Conservation (phyloP, 2,888 invertebrate species). For the Nomada goodeniana region DNA sequence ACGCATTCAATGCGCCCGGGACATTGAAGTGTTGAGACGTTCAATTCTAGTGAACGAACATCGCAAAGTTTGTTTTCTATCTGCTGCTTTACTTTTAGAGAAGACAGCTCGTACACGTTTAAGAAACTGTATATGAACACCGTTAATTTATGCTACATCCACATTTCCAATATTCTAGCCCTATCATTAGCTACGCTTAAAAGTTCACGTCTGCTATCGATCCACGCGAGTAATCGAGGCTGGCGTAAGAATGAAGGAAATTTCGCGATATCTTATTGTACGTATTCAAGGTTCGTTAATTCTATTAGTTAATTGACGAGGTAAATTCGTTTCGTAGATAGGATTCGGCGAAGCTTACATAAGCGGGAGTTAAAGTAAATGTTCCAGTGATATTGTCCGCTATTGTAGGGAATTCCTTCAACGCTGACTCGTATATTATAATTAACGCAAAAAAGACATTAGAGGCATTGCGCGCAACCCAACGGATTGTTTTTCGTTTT, state of each 20-base stretch:
- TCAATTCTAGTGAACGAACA: no score
- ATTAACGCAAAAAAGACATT: slow-evolving; percentile 3
- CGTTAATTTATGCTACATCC: no score
- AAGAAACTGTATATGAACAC: no score
- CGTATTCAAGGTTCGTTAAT: neutral
- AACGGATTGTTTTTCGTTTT: neutral
- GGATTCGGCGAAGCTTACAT: slow-evolving; percentile 9
- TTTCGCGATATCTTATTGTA: slow-evolving; percentile 1
- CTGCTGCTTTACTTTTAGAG: no score
- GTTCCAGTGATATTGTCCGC: slow-evolving; percentile 6
- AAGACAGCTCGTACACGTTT: no score
- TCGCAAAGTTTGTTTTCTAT: no score
- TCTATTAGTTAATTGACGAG: slow-evolving; percentile 12
- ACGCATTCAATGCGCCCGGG: no score
- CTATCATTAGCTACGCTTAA: neutral
- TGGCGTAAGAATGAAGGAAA: slow-evolving; percentile 6
- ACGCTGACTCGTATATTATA: neutral
- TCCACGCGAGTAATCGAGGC: neutral
- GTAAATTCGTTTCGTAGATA: slow-evolving; percentile 3
- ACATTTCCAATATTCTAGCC: neutral
- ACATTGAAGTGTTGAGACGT: no score
- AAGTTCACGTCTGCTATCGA: neutral
- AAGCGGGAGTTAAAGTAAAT: slow-evolving; percentile 24
- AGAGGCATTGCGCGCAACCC: neutral
- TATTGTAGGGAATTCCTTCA: slow-evolving; percentile 1